Evolutionary conservation across 2,113 vertebrate genomes (phyloP).

Genomic region (Lota lota): DNA sequence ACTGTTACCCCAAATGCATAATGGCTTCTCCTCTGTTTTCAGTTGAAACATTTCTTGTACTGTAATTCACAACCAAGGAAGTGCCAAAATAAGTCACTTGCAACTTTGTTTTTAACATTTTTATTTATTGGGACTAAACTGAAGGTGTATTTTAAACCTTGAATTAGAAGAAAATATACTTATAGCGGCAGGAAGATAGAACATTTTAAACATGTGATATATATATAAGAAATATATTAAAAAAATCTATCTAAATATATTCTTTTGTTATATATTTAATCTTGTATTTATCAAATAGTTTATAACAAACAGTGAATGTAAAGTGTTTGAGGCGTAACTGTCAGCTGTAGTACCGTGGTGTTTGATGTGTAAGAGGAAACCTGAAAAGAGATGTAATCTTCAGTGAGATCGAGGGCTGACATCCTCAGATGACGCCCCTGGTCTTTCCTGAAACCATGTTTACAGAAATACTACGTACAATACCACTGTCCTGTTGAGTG

Average conservation of each 20-base stretch:
- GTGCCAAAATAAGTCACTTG: conserved; percentile 48
- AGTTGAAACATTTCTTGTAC: conserved; percentile 31
- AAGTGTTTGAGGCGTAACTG: conserved; percentile 78
- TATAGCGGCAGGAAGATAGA: conserved; percentile 48
- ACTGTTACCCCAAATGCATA: conserved; percentile 18
- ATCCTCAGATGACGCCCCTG: conserved; percentile 45
- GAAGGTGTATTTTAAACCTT: conserved; percentile 42
- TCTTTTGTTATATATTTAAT: conserved; percentile 79
- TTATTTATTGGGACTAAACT: conserved; percentile 60
- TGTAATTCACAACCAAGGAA: conserved; percentile 44
- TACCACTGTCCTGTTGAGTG: conserved; percentile 71
- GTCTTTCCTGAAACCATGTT: conserved; percentile 67
- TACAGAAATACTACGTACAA: conserved; percentile 71
- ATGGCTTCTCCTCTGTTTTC: conserved; percentile 23
- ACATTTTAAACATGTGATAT: conserved; percentile 61
- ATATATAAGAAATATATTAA: conserved; percentile 49
- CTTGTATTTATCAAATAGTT: conserved; percentile 82
- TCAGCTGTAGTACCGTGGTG: conserved; percentile 72
- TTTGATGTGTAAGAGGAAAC: conserved; percentile 71
- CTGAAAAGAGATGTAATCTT: conserved; percentile 59
- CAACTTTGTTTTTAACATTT: conserved; percentile 15
- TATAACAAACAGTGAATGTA: conserved; percentile 80
- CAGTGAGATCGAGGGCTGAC: conserved; percentile 57
- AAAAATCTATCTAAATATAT: conserved; percentile 71
- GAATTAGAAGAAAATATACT: conserved; percentile 48